Evolutionary conservation across 1,140 invertebrate species (phyloP).

Genomic region (Papilio xuthus): DNA sequence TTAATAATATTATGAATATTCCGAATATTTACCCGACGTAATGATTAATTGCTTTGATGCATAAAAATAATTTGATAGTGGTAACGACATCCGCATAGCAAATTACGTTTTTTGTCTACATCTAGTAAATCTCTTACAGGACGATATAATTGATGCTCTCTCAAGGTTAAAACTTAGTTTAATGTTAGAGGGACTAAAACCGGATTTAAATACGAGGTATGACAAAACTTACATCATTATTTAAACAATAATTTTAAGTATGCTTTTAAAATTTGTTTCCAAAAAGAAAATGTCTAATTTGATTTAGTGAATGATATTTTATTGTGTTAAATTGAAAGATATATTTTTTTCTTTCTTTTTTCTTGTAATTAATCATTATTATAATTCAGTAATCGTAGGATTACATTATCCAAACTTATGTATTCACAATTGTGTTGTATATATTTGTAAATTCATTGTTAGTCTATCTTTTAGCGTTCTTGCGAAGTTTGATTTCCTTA

Average conservation of each 20-base stretch:
- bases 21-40: not conserved
- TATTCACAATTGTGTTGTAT: constrained; percentile 13
- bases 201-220: constrained; percentile 26
- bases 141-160: not conserved
- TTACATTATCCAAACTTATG: constrained; percentile 15
- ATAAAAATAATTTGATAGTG: not conserved
- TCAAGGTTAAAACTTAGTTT: constrained; percentile 38
- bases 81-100: not conserved
- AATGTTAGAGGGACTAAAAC: constrained; percentile 33
- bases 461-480: constrained; percentile 26
- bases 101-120: constrained; percentile 19
- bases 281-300: constrained; percentile 16
- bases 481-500: constrained; percentile 32
- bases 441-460: constrained; percentile 31
- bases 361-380: not conserved
- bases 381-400: constrained; percentile 17
- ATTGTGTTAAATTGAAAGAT: not conserved
- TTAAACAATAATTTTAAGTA: not conserved
- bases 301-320: not conserved
- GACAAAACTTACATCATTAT: not conserved
- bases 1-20: too few species aligned
- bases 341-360: not conserved
- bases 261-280: constrained; percentile 12
- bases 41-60: not conserved
- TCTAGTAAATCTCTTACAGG: constrained; percentile 23